Percentiles rank a stretch among this genome's conserved stretches.
phyloP scores from a whole-genome alignment of 37 sponge, comb jelly and placozoan genomes.

The Geodia barretti region DNA sequence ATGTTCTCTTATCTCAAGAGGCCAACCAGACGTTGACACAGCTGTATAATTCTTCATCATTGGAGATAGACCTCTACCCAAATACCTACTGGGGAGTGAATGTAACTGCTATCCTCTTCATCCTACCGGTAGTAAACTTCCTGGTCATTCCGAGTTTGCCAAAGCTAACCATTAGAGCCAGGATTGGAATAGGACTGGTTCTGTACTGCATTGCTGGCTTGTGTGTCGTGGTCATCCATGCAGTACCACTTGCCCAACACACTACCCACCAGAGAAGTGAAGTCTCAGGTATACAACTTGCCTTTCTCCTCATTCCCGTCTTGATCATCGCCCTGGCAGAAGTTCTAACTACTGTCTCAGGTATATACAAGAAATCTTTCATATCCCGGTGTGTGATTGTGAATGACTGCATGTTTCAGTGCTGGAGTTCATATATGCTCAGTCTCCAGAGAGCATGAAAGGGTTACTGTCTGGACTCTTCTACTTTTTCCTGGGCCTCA shows the following conservation, averaged over 20 bases:
- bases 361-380: not conserved
- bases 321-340: constrained; percentile 13
- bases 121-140: constrained; percentile 22
- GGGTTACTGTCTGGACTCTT: constrained; percentile 58
- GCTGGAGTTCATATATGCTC: constrained; percentile 71
- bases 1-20: too few relatives aligned
- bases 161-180: constrained; percentile 1
- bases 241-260: not conserved
- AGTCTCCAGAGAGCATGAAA: constrained; percentile 61
- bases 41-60: too few relatives aligned
- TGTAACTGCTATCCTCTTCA: not conserved
- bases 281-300: not conserved
- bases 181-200: constrained; percentile 18
- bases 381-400: not conserved
- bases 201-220: not conserved
- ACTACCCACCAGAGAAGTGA: not conserved
- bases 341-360: constrained; percentile 8
- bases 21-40: too few relatives aligned
- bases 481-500: too few relatives aligned
- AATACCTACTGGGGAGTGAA: not conserved
- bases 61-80: not conserved
- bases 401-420: constrained; percentile 5
- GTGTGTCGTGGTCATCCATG: not conserved
- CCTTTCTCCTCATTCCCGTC: constrained; percentile 22
- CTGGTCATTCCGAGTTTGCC: constrained; percentile 21